Evolutionary conservation across 2,797 vertebrate genomes (phyloP).

Genomic region (Muscicapa striata): DNA sequence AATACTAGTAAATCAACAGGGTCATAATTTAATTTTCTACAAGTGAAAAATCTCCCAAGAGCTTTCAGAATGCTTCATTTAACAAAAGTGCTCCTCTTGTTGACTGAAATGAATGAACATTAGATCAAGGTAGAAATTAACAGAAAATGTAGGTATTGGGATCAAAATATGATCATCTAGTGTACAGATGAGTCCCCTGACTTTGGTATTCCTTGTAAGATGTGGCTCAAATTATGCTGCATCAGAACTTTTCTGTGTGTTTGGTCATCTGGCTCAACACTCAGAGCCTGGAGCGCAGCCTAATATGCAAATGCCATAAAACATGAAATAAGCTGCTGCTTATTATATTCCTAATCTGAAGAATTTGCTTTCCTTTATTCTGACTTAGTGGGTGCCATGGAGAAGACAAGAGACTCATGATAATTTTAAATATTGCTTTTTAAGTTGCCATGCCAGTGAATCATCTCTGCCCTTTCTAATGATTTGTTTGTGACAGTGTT

Average conservation of each 20-base stretch:
- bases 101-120: not conserved
- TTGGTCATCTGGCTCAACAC: not conserved
- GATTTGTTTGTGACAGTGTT: not conserved
- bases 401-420: not conserved
- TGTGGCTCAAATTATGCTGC: not conserved
- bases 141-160: not conserved
- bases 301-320: not conserved
- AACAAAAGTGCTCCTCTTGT: not conserved
- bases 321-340: not conserved
- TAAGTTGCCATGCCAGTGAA: not conserved
- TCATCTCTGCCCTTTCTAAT: slow-evolving; percentile 1
- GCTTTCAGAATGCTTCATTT: not conserved
- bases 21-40: not conserved
- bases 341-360: not conserved
- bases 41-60: not conserved
- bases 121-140: not conserved
- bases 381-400: not conserved
- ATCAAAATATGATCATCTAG: not conserved
- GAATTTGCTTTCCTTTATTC: not conserved
- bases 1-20: not conserved
- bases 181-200: not conserved
- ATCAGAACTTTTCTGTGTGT: not conserved
- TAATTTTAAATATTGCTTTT: not conserved
- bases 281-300: rapidly evolving
- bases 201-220: not conserved